Evolutionary conservation across 2,888 invertebrate genomes (phyloP), one percentile per base, ranked within the genome.

Genomic region (Nebria brevicollis): DNA sequence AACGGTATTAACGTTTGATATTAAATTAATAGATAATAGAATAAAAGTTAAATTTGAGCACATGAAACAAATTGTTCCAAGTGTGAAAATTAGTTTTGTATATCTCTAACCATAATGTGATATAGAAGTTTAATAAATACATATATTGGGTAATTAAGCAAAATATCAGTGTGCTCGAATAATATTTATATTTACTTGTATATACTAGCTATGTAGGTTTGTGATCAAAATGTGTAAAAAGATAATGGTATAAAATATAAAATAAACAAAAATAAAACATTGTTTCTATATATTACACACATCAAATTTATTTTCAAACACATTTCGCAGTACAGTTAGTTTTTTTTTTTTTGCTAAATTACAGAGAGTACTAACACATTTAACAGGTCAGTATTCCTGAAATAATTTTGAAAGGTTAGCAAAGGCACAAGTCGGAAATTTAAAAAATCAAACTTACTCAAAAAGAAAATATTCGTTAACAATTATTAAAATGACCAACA

Each of bases 231-330:
- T 34, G 34, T 34, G 5, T 34, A 34, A 34, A 66, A 66, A 20
- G 25, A 66, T 2, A n/a, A 8, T 11, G 66, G 15, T 20, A 66
- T 11, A 8, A 66, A n/a, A 66, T 8, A 25, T 66, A 5, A 80
- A 20, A 34, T 54, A 42, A 6, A 6, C 11, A 4, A 75, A 15
- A 75, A 73, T 26, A 15, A 64, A 75, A 84, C 84, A 84, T 83
- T 34, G 34, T 77, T 82, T 83, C 83, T 84, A 15, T 43, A 83
- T 84, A 84, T 84, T 84, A 84, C 83, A 83, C 83, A 88, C 87
- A 88, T 86, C 85, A 87, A 87, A 85, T 87, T 87, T 86, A 86
- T 87, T 75, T 81, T 75, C 81, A 81, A 81, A 75, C 76, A 81
- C 81, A 81, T 75, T 81, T 75, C 74, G 72, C 75, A 81, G 75